These are phyloP conservation scores for Apostichopus californicus DNA, from an alignment of 35 echinoderm and acorn worm species.

Conservation along the genomic window DNA sequence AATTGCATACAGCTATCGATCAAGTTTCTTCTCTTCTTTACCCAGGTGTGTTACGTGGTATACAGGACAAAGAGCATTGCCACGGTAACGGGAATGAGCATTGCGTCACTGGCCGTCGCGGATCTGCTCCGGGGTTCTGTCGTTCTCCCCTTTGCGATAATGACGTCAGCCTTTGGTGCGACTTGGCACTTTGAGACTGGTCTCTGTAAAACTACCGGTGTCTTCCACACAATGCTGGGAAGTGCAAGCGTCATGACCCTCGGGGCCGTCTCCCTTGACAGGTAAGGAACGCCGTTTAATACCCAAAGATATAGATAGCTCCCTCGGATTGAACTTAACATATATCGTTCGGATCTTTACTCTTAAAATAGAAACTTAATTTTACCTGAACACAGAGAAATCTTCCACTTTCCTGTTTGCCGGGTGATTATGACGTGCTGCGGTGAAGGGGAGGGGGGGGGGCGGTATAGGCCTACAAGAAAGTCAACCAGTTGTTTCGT, in stretches of 20 bases:
- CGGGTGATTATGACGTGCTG: too few relatives aligned
- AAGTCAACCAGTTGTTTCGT: too few relatives aligned
- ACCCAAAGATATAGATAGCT: too few relatives aligned
- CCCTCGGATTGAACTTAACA: too few relatives aligned
- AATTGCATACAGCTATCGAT: too few relatives aligned
- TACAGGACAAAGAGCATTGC: constrained; percentile 82
- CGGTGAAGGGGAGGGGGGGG: too few relatives aligned
- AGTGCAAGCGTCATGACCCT: constrained; percentile 93
- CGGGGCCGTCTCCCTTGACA: constrained; percentile 88
- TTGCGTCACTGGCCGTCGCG: constrained; percentile 83
- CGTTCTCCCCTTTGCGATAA: constrained; percentile 74
- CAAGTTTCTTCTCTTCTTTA: not conserved
- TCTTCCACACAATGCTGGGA: constrained; percentile 73
- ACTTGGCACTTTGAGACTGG: constrained; percentile 53
- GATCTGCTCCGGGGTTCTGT: constrained; percentile 77
- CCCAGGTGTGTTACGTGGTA: constrained; percentile 90
- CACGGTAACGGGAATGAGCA: constrained; percentile 93
- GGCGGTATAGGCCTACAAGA: too few relatives aligned
- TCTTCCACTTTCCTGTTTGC: too few relatives aligned
- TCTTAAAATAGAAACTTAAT: too few relatives aligned
- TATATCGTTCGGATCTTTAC: too few relatives aligned
- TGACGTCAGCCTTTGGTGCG: constrained; percentile 58
- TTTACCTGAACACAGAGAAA: too few relatives aligned
- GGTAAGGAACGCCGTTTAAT: constrained; percentile 33
- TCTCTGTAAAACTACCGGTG: constrained; percentile 56